Percentiles rank a stretch among this genome's conserved stretches.
phyloP scores from a whole-genome alignment of 2,888 invertebrate species.

The Eueremaeus valkanovi region DNA sequence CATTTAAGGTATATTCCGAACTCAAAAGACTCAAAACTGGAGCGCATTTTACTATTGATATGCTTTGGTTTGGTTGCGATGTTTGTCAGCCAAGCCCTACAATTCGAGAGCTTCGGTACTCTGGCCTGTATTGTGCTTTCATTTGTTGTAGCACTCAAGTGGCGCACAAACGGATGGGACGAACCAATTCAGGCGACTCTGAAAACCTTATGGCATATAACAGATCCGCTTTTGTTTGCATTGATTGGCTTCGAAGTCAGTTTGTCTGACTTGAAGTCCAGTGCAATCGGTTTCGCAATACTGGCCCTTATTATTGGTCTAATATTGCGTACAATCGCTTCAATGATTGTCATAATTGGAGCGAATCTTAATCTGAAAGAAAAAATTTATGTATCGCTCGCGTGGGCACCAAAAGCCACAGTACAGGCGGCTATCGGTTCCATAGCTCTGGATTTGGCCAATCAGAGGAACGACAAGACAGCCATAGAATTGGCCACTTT shows the following conservation, averaged over 20 bases:
- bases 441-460: slow-evolving; percentile 57
- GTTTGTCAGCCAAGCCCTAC: slow-evolving; percentile 77
- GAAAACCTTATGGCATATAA: slow-evolving; percentile 88
- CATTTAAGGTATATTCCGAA: slow-evolving; percentile 77
- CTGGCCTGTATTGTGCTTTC: slow-evolving; percentile 52
- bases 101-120: slow-evolving; percentile 66
- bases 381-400: slow-evolving; percentile 80
- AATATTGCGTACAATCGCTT: slow-evolving; percentile 57
- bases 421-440: slow-evolving; percentile 71
- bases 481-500: slow-evolving; percentile 4
- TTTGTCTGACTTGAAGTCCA: slow-evolving; percentile 49
- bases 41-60: slow-evolving; percentile 61
- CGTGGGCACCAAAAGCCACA: slow-evolving; percentile 97
- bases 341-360: slow-evolving; percentile 56
- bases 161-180: slow-evolving; percentile 55
- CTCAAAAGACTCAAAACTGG: slow-evolving; percentile 49
- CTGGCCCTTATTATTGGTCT: slow-evolving; percentile 56
- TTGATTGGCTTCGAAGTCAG: slow-evolving; percentile 78
- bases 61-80: slow-evolving; percentile 77
- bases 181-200: slow-evolving; percentile 66
- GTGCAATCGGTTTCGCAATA: slow-evolving; percentile 49
- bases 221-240: slow-evolving; percentile 89
- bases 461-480: background rate
- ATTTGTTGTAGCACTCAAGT: slow-evolving; percentile 73
- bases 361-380: slow-evolving; percentile 81